These are phyloP conservation scores for Drosophila oshimai DNA, from an alignment of 1,140 invertebrate species.

Conservation along the genomic window DNA sequence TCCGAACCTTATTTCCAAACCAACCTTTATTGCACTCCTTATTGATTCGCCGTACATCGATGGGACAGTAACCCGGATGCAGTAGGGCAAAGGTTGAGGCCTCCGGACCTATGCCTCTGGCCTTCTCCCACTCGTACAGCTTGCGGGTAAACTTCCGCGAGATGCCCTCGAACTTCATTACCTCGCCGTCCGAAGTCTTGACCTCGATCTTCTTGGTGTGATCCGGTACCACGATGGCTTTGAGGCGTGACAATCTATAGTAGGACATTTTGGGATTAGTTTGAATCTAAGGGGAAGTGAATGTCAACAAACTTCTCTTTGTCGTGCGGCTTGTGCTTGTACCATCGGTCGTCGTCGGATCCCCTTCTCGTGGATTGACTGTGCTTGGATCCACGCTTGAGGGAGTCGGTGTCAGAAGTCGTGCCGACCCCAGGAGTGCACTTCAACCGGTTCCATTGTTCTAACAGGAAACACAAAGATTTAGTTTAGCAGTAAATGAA, in stretches of 20 bases:
- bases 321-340: constrained; percentile 71
- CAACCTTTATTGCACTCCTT: constrained; percentile 68
- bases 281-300: no score
- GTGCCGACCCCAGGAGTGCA: constrained; percentile 54
- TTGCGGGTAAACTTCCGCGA: constrained; percentile 94
- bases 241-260: constrained; percentile 85
- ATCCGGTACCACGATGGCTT: constrained; percentile 84
- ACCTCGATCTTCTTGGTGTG: constrained; percentile 88
- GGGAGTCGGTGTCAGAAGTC: constrained; percentile 66
- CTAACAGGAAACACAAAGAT: constrained; percentile 56
- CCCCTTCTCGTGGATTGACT: constrained; percentile 45
- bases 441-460: constrained; percentile 87
- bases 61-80: constrained; percentile 84
- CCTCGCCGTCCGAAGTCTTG: constrained; percentile 89
- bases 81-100: constrained; percentile 91
- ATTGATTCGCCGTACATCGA: constrained; percentile 69
- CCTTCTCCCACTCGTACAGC: constrained; percentile 95
- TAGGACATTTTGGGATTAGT: not conserved
- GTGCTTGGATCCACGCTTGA: constrained; percentile 62
- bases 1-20: not conserved
- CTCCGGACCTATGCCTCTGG: constrained; percentile 90
- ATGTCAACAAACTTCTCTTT: constrained; percentile 63
- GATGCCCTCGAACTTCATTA: constrained; percentile 92
- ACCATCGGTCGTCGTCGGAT: constrained; percentile 74
- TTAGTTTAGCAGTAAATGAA: not conserved